Conservation (phyloP, 2,888 invertebrate genomes). For the Ceriagrion tenellum region DNA sequence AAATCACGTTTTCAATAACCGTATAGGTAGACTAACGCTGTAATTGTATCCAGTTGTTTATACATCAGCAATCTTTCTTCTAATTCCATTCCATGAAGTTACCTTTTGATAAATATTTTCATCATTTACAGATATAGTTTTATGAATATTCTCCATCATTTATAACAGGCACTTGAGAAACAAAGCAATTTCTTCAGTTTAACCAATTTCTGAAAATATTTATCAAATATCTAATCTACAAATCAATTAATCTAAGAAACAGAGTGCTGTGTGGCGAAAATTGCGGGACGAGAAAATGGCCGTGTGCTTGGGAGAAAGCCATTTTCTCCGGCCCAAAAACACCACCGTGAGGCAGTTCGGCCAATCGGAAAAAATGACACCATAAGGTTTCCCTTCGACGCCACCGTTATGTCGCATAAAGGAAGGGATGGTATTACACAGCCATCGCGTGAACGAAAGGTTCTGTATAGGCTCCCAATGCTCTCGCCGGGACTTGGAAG, state of each 20-base stretch:
- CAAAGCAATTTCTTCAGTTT: too few species aligned
- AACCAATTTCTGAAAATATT: too few species aligned
- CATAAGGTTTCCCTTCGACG: constrained; percentile 13
- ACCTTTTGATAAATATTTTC: too few species aligned
- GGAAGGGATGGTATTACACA: not conserved
- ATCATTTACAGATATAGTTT: too few species aligned
- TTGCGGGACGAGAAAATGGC: not conserved
- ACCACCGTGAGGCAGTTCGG: not conserved
- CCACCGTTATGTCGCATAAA: not conserved
- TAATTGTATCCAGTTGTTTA: too few species aligned
- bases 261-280: not conserved
- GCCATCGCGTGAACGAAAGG: not conserved
- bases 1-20: too few species aligned
- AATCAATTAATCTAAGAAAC: not conserved
- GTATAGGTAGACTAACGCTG: too few species aligned
- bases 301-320: not conserved
- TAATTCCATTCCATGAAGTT: too few species aligned
- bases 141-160: too few species aligned
- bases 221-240: not conserved
- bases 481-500: not conserved
- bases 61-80: too few species aligned
- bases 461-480: not conserved
- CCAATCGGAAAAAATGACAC: constrained; percentile 12
- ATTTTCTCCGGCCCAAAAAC: not conserved
- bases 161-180: too few species aligned